phyloP scores from a whole-genome alignment of 2,888 invertebrate genomes.

The Xylota segnis region DNA sequence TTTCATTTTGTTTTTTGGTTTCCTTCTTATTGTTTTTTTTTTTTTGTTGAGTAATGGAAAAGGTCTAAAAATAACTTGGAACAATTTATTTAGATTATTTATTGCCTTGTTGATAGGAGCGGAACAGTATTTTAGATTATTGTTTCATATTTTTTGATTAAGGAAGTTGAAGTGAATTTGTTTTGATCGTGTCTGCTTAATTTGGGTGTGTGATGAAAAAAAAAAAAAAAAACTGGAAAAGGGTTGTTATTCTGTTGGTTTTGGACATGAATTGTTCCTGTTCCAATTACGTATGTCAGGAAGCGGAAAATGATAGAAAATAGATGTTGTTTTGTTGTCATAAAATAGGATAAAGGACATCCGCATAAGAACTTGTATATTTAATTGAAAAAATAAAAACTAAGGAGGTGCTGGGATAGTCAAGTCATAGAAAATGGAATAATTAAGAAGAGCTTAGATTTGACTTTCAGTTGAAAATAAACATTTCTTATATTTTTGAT shows the following conservation, averaged over 20 bases:
- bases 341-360: too few relatives aligned
- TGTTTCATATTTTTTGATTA: conserved; percentile 15
- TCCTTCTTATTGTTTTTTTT: neutral
- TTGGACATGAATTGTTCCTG: neutral
- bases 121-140: conserved; percentile 13
- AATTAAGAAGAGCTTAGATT: too few relatives aligned
- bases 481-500: too few relatives aligned
- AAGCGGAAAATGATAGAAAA: too few relatives aligned
- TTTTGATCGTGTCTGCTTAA: conserved; percentile 14
- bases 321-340: too few relatives aligned
- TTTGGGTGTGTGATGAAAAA: neutral
- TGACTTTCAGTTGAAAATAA: too few relatives aligned
- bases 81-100: conserved; percentile 53
- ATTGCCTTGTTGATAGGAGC: conserved; percentile 43
- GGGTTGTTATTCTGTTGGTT: neutral
- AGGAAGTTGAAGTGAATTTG: conserved; percentile 11
- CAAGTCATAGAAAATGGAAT: too few relatives aligned
- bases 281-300: too few relatives aligned
- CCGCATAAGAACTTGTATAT: too few relatives aligned
- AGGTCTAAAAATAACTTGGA: conserved; percentile 24
- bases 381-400: too few relatives aligned
- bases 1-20: neutral
- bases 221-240: neutral
- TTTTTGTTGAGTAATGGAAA: conserved; percentile 12
- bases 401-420: too few relatives aligned